These are phyloP conservation scores for Scomber japonicus DNA, from an alignment of 2,113 vertebrate species.

Conservation along the genomic window DNA sequence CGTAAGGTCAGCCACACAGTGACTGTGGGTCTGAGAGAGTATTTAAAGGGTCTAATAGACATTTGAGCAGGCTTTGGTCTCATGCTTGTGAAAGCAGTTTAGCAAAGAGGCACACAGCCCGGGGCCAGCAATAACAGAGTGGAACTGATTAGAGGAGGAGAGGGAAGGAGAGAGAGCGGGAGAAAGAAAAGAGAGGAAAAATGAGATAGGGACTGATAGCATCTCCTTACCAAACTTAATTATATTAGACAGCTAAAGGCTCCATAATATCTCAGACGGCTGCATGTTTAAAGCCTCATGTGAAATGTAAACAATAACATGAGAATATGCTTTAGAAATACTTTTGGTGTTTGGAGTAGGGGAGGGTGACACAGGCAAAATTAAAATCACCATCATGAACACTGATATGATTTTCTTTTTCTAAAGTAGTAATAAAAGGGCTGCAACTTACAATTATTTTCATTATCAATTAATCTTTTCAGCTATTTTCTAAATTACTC, in stretches of 20 bases:
- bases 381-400: background rate
- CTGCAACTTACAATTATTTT: too few species aligned
- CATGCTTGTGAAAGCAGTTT: slow-evolving; percentile 81
- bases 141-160: slow-evolving; percentile 79
- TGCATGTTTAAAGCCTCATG: slow-evolving; percentile 47
- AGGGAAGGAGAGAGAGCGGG: slow-evolving; percentile 31
- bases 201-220: slow-evolving; percentile 81
- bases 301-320: slow-evolving; percentile 71
- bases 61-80: slow-evolving; percentile 76
- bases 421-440: background rate
- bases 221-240: slow-evolving; percentile 80
- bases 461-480: too few species aligned
- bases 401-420: slow-evolving; percentile 12
- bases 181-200: slow-evolving; percentile 64
- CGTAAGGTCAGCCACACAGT: slow-evolving; percentile 59
- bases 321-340: slow-evolving; percentile 30
- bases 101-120: slow-evolving; percentile 74
- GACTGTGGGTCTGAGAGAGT: slow-evolving; percentile 41
- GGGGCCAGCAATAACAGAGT: slow-evolving; percentile 81
- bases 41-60: slow-evolving; percentile 66
- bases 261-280: slow-evolving; percentile 47
- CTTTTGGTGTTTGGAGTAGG: slow-evolving; percentile 30
- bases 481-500: too few species aligned
- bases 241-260: slow-evolving; percentile 77
- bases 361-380: background rate